Percentiles rank a stretch among this genome's conserved stretches.
These are phyloP conservation scores for Xenops minutus DNA, from an alignment of 2,797 vertebrate genomes.

Conservation along the genomic window DNA sequence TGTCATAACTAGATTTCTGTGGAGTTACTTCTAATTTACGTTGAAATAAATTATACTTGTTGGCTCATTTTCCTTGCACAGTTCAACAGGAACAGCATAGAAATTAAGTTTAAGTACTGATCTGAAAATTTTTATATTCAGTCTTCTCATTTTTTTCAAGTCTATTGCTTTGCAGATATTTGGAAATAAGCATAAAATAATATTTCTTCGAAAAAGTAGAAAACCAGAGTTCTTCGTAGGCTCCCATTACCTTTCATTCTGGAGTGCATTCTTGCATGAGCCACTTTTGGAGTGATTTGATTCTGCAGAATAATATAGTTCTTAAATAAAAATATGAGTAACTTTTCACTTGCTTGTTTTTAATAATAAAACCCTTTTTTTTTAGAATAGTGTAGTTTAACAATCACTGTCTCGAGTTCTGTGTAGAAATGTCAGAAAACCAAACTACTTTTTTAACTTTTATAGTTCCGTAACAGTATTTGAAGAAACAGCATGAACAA, in stretches of 20 bases:
- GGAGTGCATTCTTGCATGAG: neutral
- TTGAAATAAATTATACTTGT: neutral
- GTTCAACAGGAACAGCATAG: neutral
- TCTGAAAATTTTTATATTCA: neutral
- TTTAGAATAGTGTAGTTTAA: neutral
- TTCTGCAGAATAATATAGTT: neutral
- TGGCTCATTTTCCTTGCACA: neutral
- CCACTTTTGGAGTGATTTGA: neutral
- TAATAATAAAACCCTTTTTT: neutral
- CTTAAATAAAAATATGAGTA: neutral
- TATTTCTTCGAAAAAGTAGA: neutral
- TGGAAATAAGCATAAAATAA: neutral
- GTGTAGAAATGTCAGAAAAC: neutral
- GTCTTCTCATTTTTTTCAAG: neutral
- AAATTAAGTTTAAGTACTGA: neutral
- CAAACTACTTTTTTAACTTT: neutral
- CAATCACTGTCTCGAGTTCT: neutral
- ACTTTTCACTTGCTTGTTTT: neutral
- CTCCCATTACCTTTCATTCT: neutral
- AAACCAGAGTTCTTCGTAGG: neutral
- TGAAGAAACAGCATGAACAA: neutral
- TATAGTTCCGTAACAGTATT: neutral
- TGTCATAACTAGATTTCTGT: neutral
- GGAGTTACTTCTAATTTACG: neutral
- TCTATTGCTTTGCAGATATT: neutral